Evolutionary conservation across 1,140 invertebrate species (phyloP).

Genomic region (Lepidotrigona ventralis): DNA sequence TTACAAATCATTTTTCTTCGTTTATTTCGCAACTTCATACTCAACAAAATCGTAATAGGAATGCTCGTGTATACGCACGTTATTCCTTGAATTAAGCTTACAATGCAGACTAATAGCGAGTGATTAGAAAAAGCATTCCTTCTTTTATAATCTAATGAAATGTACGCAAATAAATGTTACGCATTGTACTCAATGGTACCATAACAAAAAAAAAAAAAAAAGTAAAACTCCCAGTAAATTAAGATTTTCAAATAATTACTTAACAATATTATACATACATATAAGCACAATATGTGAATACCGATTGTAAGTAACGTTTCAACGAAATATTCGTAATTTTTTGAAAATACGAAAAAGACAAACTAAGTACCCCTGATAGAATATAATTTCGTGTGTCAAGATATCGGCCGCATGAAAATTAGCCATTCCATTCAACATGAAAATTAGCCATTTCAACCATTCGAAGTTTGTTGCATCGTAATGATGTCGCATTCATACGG

Average conservation of each 20-base stretch:
- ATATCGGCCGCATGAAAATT: too few species aligned
- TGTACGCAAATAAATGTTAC: constrained; percentile 10
- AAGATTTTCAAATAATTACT: constrained; percentile 20
- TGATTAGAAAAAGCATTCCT: constrained; percentile 19
- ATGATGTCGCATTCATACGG: not conserved
- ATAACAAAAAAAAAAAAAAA: not conserved
- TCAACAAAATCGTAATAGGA: not conserved
- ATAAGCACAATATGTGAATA: constrained; percentile 18
- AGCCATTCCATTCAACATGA: not conserved
- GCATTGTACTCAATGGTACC: not conserved
- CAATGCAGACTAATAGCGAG: not conserved
- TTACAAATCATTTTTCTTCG: constrained; percentile 27
- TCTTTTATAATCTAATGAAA: constrained; percentile 3
- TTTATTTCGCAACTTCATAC: not conserved
- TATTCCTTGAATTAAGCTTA: not conserved
- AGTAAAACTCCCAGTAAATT: not conserved
- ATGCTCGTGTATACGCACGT: not conserved
- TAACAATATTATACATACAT: not conserved
- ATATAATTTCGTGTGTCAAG: not conserved
- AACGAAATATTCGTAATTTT: constrained; percentile 25
- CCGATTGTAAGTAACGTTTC: constrained; percentile 25
- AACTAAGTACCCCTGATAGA: not conserved
- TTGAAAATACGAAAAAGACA: not conserved
- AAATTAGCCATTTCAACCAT: not conserved
- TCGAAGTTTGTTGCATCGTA: not conserved